Conservation (phyloP, 1,140 invertebrate genomes). For the Phenacoccus solenopsis region DNA sequence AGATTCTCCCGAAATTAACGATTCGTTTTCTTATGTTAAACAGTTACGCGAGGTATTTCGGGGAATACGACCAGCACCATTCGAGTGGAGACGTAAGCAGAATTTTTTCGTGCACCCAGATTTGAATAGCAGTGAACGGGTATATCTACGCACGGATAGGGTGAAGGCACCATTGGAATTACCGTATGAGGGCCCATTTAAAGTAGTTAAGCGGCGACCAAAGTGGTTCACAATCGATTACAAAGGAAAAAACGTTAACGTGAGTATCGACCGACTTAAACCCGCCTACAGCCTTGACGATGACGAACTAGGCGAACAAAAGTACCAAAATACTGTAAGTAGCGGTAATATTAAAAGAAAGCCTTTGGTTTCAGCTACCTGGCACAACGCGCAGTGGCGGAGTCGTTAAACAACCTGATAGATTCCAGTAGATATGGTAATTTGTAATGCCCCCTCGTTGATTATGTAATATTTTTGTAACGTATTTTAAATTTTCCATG, state of each 20-base stretch:
- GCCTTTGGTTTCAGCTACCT: too few species aligned
- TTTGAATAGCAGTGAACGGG: slow-evolving; percentile 22
- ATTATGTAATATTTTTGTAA: too few species aligned
- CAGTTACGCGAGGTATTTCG: neutral
- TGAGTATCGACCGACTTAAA: slow-evolving; percentile 25
- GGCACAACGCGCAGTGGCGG: too few species aligned
- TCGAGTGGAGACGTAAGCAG: neutral
- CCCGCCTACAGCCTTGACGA: slow-evolving; percentile 20
- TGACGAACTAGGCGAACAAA: neutral
- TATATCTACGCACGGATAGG: slow-evolving; percentile 25
- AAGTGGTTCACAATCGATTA: slow-evolving; percentile 22
- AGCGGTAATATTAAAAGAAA: too few species aligned
- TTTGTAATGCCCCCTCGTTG: too few species aligned
- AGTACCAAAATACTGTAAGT: too few species aligned
- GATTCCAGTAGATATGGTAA: too few species aligned
- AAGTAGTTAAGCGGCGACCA: slow-evolving; percentile 19
- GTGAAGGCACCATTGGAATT: slow-evolving; percentile 11
- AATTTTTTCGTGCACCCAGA: slow-evolving; percentile 24
- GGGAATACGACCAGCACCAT: neutral
- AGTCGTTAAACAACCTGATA: too few species aligned
- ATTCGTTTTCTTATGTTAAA: neutral
- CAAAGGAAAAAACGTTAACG: neutral
- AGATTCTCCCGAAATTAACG: neutral
- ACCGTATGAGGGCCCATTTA: slow-evolving; percentile 24
- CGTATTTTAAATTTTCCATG: too few species aligned